Evolutionary conservation across 1,140 invertebrate genomes (phyloP).

Genomic region (Neuroterus valhalla): DNA sequence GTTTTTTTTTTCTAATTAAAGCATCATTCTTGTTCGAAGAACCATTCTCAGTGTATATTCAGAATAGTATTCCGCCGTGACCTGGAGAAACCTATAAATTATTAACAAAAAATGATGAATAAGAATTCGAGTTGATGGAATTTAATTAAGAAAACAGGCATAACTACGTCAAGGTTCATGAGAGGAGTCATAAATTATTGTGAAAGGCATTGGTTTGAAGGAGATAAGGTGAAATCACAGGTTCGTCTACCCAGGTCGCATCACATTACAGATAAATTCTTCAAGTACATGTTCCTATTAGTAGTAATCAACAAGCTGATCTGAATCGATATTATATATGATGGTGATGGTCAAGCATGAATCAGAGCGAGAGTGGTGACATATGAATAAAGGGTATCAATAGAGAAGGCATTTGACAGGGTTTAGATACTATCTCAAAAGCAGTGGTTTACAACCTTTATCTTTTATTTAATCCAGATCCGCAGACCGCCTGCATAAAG

Average conservation of each 20-base stretch:
- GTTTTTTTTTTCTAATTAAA: too few species aligned
- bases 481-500: conserved; percentile 49
- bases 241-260: conserved; percentile 1
- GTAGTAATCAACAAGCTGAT: conserved; percentile 53
- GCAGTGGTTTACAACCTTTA: conserved; percentile 67
- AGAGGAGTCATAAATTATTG: not conserved
- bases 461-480: conserved; percentile 47
- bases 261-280: conserved; percentile 14
- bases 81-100: not conserved
- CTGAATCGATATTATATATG: conserved; percentile 36
- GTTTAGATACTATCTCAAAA: conserved; percentile 70
- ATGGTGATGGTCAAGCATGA: conserved; percentile 10
- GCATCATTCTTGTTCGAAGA: too few species aligned
- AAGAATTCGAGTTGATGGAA: too few species aligned
- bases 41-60: too few species aligned
- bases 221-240: not conserved
- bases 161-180: too few species aligned
- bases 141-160: too few species aligned
- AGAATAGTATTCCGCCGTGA: not conserved
- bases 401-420: conserved; percentile 65
- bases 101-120: not conserved
- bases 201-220: not conserved
- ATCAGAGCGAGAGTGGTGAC: conserved; percentile 64
- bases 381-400: conserved; percentile 67
- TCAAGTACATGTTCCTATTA: conserved; percentile 33